Evolutionary conservation across 92 coral and sea anemone genomes (phyloP), one percentile per base, ranked within the genome.

Genomic region (Bergia puertoricense): DNA sequence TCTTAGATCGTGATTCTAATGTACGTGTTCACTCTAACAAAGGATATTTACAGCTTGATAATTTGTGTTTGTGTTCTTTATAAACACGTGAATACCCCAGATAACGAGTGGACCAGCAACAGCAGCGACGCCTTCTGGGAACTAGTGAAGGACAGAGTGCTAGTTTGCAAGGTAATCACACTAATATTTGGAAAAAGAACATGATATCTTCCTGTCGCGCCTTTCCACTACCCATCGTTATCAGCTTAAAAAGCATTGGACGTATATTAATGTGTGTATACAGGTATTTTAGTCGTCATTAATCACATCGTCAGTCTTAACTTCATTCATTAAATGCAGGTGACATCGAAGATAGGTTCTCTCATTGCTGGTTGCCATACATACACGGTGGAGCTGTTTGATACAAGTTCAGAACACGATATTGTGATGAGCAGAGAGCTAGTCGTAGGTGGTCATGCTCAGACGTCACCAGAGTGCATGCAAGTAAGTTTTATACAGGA

Each of bases 361-460:
- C 89, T 96, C 76, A 90, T 95, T 72, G 96, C 96, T 48, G 99
- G 99, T 44, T 91, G 96, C 18, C 92, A 88, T 90, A 89, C 91
- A 41, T 95, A 90, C 86, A 95, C 76, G 6, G 90, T 96, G 50
- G 99, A 96, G 93, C 86, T 96, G 81, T 91, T 88, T 22, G 96
- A 96, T 89, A 95, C 98, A 18, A 89, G 90, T 18, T 91, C 98
- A 36, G 98, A 90, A 22, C 95, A 92, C 78, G 97, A 96, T 80
- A 85, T 96, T 71, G 88, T 91, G 50, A 85, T 95, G 79, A 92
- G 95, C 77, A 95, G 92, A 22, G 99, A 96, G 88, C 81, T 96
- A 81, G 94, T 96, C 22, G 93, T 93, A 7, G 85, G 89, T 30
- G 98, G 96, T 10, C 97, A 95, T 89, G 99, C 96, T 45, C 97